These are phyloP conservation scores for Platichthys flesus DNA, from an alignment of 2,113 vertebrate genomes.

Conservation along the genomic window DNA sequence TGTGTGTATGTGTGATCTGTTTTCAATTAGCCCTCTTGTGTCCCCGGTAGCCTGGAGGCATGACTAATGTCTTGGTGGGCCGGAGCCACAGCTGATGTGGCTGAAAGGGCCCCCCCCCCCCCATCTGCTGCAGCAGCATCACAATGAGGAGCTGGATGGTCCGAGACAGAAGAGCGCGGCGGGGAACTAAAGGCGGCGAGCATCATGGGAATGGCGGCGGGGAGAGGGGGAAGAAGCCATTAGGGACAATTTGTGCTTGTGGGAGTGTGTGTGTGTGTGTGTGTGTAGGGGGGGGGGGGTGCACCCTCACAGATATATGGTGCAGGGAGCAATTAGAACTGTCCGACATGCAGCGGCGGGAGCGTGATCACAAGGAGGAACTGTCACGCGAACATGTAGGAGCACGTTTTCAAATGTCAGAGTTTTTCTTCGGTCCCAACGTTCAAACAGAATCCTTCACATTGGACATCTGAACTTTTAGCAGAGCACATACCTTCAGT, in stretches of 20 bases:
- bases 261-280: not conserved
- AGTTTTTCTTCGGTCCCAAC: not conserved
- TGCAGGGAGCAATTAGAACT: constrained; percentile 34
- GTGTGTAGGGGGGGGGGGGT: not conserved
- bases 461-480: too few species aligned
- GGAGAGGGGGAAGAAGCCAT: constrained; percentile 18
- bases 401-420: not conserved
- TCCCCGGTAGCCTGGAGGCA: constrained; percentile 68
- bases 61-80: constrained; percentile 75
- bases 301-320: constrained; percentile 20
- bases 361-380: not conserved
- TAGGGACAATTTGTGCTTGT: constrained; percentile 61
- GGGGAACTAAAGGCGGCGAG: constrained; percentile 40
- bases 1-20: constrained; percentile 51
- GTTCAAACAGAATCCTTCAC: too few species aligned
- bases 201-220: constrained; percentile 45
- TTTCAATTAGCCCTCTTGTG: constrained; percentile 74
- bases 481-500: too few species aligned
- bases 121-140: constrained; percentile 71
- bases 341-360: constrained; percentile 24
- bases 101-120: constrained; percentile 71
- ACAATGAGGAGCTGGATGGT: constrained; percentile 66
- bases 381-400: not conserved
- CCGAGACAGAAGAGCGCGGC: constrained; percentile 52
- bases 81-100: constrained; percentile 64